Evolutionary conservation across 2,888 invertebrate genomes (phyloP).

Genomic region (Pediacus dermestoides): DNA sequence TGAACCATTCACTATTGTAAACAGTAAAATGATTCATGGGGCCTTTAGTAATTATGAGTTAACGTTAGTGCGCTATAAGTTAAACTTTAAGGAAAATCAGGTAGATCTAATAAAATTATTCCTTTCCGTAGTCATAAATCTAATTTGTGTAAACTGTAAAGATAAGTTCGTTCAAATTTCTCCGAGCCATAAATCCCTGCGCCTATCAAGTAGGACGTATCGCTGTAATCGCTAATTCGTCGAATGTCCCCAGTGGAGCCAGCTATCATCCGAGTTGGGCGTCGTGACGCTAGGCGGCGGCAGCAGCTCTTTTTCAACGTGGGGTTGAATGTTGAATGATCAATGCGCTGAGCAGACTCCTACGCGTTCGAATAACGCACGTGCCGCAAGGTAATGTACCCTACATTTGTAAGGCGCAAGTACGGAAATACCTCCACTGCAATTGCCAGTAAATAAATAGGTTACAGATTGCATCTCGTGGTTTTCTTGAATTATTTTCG

Average conservation of each 20-base stretch:
- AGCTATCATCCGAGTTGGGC: slow-evolving; percentile 21
- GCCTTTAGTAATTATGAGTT: too few relatives aligned
- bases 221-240: slow-evolving; percentile 30
- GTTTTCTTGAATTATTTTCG: neutral
- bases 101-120: slow-evolving; percentile 1
- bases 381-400: slow-evolving; percentile 23
- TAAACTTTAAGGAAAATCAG: too few relatives aligned
- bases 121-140: neutral
- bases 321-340: neutral
- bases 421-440: slow-evolving; percentile 30
- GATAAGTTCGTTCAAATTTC: slow-evolving; percentile 2
- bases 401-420: slow-evolving; percentile 33
- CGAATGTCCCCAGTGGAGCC: slow-evolving; percentile 19
- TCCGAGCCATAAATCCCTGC: slow-evolving; percentile 22
- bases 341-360: slow-evolving; percentile 10
- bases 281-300: slow-evolving; percentile 31
- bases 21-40: too few relatives aligned
- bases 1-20: too few relatives aligned
- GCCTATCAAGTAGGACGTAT: slow-evolving; percentile 24
- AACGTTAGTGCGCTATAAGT: too few relatives aligned
- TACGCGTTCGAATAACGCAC: slow-evolving; percentile 17
- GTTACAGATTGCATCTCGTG: slow-evolving; percentile 20
- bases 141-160: neutral
- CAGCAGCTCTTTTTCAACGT: slow-evolving; percentile 12
- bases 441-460: slow-evolving; percentile 18